phyloP scores from a whole-genome alignment of 1,140 invertebrate species.

The Aphaenogaster floridana region DNA sequence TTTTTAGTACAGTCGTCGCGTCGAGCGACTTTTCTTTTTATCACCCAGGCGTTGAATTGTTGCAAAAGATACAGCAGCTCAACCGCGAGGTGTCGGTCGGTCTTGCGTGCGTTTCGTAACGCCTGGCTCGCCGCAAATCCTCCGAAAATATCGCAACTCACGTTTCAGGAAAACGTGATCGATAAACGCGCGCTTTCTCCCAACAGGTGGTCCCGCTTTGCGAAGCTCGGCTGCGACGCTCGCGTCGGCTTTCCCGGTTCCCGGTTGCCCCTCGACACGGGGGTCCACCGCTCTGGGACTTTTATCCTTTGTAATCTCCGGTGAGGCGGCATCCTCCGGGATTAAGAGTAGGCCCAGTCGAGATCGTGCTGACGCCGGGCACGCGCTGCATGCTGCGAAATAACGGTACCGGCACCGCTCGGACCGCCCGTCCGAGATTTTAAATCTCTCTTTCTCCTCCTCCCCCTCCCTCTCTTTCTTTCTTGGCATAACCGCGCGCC shows the following conservation, averaged over 20 bases:
- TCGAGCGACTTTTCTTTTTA: neutral
- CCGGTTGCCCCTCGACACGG: slow-evolving; percentile 8
- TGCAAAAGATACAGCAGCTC: neutral
- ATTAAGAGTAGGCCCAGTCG: slow-evolving; percentile 56
- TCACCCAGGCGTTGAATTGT: neutral
- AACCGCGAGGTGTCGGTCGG: neutral
- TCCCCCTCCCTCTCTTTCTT: neutral
- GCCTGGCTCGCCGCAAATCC: slow-evolving; percentile 43
- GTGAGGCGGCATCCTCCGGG: slow-evolving; percentile 48
- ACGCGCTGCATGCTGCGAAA: slow-evolving; percentile 80
- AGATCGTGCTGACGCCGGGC: slow-evolving; percentile 75
- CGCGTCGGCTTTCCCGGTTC: slow-evolving; percentile 13
- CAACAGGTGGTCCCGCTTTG: slow-evolving; percentile 71
- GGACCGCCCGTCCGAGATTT: slow-evolving; percentile 65
- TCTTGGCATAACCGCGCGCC: slow-evolving; percentile 42
- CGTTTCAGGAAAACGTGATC: slow-evolving; percentile 23
- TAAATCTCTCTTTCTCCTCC: slow-evolving; percentile 50
- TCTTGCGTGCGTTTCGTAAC: slow-evolving; percentile 29
- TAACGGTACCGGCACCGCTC: slow-evolving; percentile 77
- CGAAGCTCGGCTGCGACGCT: slow-evolving; percentile 33
- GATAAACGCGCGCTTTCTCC: slow-evolving; percentile 55
- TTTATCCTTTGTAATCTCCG: slow-evolving; percentile 76
- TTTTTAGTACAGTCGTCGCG: slow-evolving; percentile 5
- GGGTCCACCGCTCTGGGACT: slow-evolving; percentile 54
- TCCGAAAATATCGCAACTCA: slow-evolving; percentile 28